These are phyloP conservation scores for Danaus melanippus DNA, from an alignment of 1,140 invertebrate genomes.

Conservation along the genomic window DNA sequence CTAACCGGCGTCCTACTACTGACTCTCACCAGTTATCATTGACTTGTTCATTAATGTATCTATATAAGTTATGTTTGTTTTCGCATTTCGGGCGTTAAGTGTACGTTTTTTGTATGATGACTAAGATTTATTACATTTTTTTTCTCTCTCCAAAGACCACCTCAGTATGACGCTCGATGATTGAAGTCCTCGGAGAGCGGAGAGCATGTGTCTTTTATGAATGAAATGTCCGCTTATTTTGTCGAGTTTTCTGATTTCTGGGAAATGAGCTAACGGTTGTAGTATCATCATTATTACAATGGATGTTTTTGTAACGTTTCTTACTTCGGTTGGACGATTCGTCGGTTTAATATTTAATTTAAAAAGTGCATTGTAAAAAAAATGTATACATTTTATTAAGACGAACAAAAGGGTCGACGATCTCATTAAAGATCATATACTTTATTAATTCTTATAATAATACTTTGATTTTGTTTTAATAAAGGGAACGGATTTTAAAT, in stretches of 20 bases:
- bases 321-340: background rate
- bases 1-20: too few species aligned
- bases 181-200: constrained; percentile 27
- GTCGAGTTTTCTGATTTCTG: constrained; percentile 12
- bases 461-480: too few species aligned
- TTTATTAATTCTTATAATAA: too few species aligned
- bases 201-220: constrained; percentile 28
- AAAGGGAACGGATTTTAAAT: too few species aligned
- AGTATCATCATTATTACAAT: constrained; percentile 6
- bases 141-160: constrained; percentile 32
- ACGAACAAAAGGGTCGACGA: too few species aligned
- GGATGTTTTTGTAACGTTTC: constrained; percentile 10
- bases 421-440: too few species aligned
- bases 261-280: constrained; percentile 17
- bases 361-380: too few species aligned
- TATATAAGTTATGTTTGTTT: constrained; percentile 31
- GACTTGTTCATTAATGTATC: background rate
- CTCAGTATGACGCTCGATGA: constrained; percentile 39
- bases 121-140: constrained; percentile 47
- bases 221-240: constrained; percentile 26
- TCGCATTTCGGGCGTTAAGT: constrained; percentile 43
- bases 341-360: too few species aligned
- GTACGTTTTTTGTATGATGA: constrained; percentile 35
- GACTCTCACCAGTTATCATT: too few species aligned
- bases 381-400: too few species aligned